Base-by-base conservation (phyloP, 2,113 vertebrate genomes). In the Caretta caretta region DNA sequence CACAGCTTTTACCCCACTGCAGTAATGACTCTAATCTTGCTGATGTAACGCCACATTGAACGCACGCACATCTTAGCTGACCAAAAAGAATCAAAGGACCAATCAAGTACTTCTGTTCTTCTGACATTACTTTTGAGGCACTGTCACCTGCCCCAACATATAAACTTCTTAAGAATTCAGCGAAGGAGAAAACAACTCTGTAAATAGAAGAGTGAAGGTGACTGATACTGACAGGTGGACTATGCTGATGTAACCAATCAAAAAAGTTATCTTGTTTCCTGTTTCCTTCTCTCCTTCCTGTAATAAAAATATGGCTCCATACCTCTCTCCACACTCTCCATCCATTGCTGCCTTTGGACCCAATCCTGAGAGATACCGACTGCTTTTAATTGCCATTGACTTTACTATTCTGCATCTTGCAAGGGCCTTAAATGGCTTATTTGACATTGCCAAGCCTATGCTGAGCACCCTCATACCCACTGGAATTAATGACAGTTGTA, bases 151-250 rank as follows among this genome's bases (percentile, higher is more conserved):
- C 65, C 84, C 84, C 46, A 2, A 24, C 59, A 6, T 86, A 83
- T 91, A 80, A 89, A 86, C 95, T 92, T 96, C 75, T 59, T 86
- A 24, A 4, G 54, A 94, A 87, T 29, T 0, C 5, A 92, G 59
- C 53, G 53, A 84, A 89, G 83, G 83, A 75, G 87, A 78, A 84
- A 72, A 13, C 1, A 6, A 57, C 38, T 31, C 22, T 88, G 9
- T 42, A 53, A 78, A 13, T 6, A 81, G 84, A 79, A 49, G 83
- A 79, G 79, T 75, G 92, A 90, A 92, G 57, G 69, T 85, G 80
- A 83, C 93, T 8, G 25, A 10, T 69, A 80, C 38, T 94, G 90
- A 49, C 65, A 42, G 7, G 20, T 57, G 25, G 57, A 79, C 9
- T 42, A 1, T 38, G 35, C 65, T 69, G 35, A 20, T 38, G 42